Percentiles rank a stretch among this genome's conserved stretches.
Conservation (phyloP, 2,888 invertebrate species). For the Apoda limacodes region DNA sequence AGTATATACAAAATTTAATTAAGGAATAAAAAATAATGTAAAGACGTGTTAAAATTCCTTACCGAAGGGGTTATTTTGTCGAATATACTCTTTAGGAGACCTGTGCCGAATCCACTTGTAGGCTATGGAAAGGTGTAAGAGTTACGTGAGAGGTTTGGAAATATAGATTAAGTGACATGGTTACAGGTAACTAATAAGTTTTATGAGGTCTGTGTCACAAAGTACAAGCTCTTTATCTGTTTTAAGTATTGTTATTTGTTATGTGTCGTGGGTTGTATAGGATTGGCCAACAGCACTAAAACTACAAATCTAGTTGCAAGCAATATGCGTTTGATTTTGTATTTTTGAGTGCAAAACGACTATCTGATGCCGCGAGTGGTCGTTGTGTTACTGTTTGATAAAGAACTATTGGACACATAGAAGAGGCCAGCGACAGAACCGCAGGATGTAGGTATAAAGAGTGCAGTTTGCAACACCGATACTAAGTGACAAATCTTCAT, state of each 20-base stretch:
- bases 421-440: slow-evolving; percentile 65
- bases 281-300: slow-evolving; percentile 68
- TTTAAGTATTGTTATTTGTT: slow-evolving; percentile 54
- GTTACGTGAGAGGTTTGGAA: slow-evolving; percentile 67
- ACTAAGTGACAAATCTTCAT: slow-evolving; percentile 44
- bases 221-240: slow-evolving; percentile 68
- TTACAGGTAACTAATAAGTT: slow-evolving; percentile 34
- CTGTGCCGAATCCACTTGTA: slow-evolving; percentile 70
- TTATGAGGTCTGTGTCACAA: slow-evolving; percentile 68
- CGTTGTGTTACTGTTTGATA: slow-evolving; percentile 49
- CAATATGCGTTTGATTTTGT: slow-evolving; percentile 66
- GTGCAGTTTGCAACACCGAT: slow-evolving; percentile 71
- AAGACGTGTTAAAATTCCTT: slow-evolving; percentile 70
- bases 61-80: slow-evolving; percentile 73
- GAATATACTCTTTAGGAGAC: slow-evolving; percentile 72
- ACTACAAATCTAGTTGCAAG: slow-evolving; percentile 68
- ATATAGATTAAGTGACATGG: slow-evolving; percentile 61
- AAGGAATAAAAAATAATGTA: slow-evolving; percentile 44
- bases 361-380: slow-evolving; percentile 59
- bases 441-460: slow-evolving; percentile 66
- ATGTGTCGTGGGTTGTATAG: slow-evolving; percentile 63
- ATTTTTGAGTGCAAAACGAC: slow-evolving; percentile 63
- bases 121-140: slow-evolving; percentile 70
- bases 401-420: slow-evolving; percentile 56
- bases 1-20: slow-evolving; percentile 43